A percentile compares a stretch with the other conserved stretches of the same genome.
These are phyloP conservation scores for Euwallacea fornicatus DNA, from an alignment of 1,140 invertebrate species.

Conservation along the genomic window DNA sequence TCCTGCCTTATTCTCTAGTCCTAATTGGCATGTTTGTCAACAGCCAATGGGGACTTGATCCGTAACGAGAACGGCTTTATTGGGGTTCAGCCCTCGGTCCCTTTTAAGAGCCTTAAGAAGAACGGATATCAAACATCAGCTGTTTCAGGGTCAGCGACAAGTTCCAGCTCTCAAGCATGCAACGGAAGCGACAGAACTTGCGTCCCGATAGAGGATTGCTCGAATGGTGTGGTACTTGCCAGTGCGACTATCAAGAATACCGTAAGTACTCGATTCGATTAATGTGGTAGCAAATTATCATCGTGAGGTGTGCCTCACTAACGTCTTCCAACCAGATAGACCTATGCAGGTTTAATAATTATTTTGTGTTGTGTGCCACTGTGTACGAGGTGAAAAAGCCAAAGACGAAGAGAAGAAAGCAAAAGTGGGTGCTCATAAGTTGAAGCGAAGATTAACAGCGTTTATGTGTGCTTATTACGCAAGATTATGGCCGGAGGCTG, in stretches of 20 bases:
- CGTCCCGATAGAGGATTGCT: conserved; percentile 59
- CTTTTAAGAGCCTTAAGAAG: conserved; percentile 37
- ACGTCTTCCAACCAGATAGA: background rate
- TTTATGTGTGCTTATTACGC: conserved; percentile 25
- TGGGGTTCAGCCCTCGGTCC: conserved; percentile 44
- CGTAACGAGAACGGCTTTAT: conserved; percentile 43
- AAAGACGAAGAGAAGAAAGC: conserved; percentile 25
- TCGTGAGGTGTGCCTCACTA: background rate
- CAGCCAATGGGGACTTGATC: conserved; percentile 42
- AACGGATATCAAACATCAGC: conserved; percentile 15
- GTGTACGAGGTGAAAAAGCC: too few species aligned
- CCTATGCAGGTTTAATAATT: background rate
- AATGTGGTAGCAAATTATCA: background rate
- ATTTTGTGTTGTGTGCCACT: background rate
- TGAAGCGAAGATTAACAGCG: conserved; percentile 17
- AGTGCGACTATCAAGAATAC: conserved; percentile 54
- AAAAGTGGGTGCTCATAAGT: conserved; percentile 19
- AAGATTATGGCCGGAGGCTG: conserved; percentile 15
- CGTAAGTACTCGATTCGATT: conserved; percentile 47
- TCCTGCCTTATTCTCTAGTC: background rate
- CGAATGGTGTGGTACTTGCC: conserved; percentile 51
- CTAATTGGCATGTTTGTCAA: conserved; percentile 30
- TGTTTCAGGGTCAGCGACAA: conserved; percentile 22
- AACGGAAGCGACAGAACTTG: conserved; percentile 57
- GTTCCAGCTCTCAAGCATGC: background rate